Evolutionary conservation across 2,113 vertebrate species (phyloP).

Genomic region (Oophaga pumilio): DNA sequence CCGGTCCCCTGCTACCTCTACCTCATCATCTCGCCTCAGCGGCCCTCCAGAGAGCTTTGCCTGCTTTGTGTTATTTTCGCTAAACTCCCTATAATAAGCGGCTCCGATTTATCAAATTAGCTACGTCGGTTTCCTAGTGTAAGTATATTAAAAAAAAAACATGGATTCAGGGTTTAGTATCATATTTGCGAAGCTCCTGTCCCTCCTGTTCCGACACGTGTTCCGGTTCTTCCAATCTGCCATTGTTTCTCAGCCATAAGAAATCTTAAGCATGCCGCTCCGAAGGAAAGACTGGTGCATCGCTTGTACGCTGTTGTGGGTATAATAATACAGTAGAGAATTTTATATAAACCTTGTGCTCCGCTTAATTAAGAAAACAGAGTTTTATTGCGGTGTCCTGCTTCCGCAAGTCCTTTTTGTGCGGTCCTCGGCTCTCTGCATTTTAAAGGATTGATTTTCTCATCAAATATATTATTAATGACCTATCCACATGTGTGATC

Average conservation of each 20-base stretch:
- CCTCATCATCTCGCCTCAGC: slow-evolving; percentile 64
- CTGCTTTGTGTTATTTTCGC: slow-evolving; percentile 11
- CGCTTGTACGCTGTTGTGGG: too few species aligned
- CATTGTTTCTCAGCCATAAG: background rate
- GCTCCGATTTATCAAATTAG: background rate
- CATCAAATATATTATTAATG: too few species aligned
- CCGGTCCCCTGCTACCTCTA: slow-evolving; percentile 58
- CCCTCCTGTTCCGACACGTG: background rate
- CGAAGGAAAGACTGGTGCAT: too few species aligned
- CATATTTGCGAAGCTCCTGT: background rate
- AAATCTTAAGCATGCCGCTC: background rate
- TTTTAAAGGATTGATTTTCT: too few species aligned
- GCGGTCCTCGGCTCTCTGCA: too few species aligned
- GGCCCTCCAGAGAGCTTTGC: slow-evolving; percentile 40
- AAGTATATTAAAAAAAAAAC: background rate
- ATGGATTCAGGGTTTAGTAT: too few species aligned
- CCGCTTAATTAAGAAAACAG: too few species aligned
- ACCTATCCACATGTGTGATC: too few species aligned
- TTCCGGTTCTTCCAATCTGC: background rate
- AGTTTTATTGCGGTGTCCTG: too few species aligned
- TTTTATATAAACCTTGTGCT: too few species aligned
- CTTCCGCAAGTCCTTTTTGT: too few species aligned
- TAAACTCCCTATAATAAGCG: background rate
- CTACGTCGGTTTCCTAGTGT: background rate
- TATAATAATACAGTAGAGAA: too few species aligned